Percentiles rank a stretch among this genome's conserved stretches.
Evolutionary conservation across 2,113 vertebrate species (phyloP).

Genomic region (Pyrgilauda ruficollis): DNA sequence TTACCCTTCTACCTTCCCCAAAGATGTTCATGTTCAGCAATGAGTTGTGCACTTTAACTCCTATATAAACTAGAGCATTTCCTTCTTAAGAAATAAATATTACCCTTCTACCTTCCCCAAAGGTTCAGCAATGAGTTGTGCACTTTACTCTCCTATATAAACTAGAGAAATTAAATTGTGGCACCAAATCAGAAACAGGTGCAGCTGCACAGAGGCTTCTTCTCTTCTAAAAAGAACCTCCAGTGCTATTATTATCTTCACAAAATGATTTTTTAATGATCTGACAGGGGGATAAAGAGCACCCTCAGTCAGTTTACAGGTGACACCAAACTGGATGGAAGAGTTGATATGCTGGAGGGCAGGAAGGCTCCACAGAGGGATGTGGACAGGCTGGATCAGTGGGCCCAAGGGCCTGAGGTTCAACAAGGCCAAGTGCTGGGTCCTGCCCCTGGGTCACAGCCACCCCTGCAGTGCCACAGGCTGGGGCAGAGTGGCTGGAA

Average conservation of each 20-base stretch:
- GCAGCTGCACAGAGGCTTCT: background rate
- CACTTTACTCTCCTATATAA: background rate
- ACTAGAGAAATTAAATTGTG: background rate
- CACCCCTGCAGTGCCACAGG: background rate
- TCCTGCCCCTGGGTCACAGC: background rate
- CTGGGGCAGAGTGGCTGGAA: background rate
- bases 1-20: background rate
- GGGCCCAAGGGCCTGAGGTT: background rate
- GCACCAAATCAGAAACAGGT: background rate
- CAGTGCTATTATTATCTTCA: background rate
- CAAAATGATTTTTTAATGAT: background rate
- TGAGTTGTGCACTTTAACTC: background rate
- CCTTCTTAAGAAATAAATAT: too few species aligned
- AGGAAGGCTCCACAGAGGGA: background rate
- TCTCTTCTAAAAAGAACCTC: background rate
- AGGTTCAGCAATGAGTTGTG: background rate
- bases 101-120: background rate
- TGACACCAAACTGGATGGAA: background rate
- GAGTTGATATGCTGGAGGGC: background rate
- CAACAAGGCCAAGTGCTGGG: rapidly evolving
- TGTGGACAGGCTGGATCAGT: background rate
- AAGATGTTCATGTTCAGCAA: background rate
- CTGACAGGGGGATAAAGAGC: background rate
- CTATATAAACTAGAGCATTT: too few species aligned
- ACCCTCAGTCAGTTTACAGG: background rate